Base-by-base conservation (phyloP, 2,797 vertebrate genomes). In the Pitangus sulphuratus region DNA sequence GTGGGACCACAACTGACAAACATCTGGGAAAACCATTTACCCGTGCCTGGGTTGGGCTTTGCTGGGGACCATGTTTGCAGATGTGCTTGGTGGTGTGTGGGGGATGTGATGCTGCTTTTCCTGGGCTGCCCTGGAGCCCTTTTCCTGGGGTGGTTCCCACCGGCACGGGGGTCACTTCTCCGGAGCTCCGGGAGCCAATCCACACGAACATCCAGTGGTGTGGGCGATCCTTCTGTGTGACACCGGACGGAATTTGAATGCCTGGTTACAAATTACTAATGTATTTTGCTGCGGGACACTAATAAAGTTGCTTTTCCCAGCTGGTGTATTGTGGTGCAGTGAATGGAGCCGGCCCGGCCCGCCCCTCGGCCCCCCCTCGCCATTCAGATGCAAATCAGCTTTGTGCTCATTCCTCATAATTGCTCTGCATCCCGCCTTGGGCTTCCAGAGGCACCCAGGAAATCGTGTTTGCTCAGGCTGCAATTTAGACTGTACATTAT, bases 221-320 rank as follows among this genome's bases (percentile, higher is more conserved):
- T 70, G 80, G 90, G 93, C 12, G 35, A 50, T 85, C 24, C 48
- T 93, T 33, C 87, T 76, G 85, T 39, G 53, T n/a, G 57, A 79
- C 86, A 44, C 61, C 54, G 57, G 85, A 51, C 24, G 56, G 84
- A 76, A 89, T 76, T 91, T 70, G 42, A 94, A 91, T 85, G 92
- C 92, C 95, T 96, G 92, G 51, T 96, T 96, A 93, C 96, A 74
- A 91, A 86, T 95, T 93, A 96, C 97, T 97, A 79, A 95, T 97
- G 93, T 94, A 91, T 94, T 93, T 93, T 97, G 95, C 97, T 94
- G 87, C 93, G 74, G 96, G 95, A 96, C 96, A 96, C 97, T 95
- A 98, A 97, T 98, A 97, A 98, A 97, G 95, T 95, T 93, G 97
- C 97, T 97, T 97, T 94, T 95, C 93, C 91, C 93, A 94, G 95